These are phyloP conservation scores for Machaerirhynchus nigripectus DNA, from an alignment of 2,113 vertebrate species.

Conservation along the genomic window DNA sequence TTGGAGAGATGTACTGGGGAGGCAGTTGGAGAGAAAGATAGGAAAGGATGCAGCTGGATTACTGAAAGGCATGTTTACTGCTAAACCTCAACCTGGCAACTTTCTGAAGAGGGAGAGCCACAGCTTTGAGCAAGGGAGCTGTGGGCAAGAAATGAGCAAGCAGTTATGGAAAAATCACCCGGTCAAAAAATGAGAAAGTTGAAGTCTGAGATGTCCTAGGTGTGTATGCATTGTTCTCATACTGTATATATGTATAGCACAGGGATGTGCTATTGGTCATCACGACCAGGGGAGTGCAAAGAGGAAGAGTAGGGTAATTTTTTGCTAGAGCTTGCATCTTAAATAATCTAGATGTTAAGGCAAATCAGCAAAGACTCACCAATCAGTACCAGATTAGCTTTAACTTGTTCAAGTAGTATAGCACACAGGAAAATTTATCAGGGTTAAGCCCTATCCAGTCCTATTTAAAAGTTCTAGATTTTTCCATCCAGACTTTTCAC, in stretches of 20 bases:
- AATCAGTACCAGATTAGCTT: neutral
- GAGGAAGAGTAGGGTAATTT: neutral
- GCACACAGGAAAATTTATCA: neutral
- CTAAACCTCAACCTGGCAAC: neutral
- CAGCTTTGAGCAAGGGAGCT: neutral
- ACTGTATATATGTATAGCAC: neutral
- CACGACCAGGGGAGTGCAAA: neutral
- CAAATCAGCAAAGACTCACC: neutral
- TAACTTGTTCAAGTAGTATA: neutral
- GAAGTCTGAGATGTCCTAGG: neutral
- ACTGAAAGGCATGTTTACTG: neutral
- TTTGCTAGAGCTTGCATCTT: neutral
- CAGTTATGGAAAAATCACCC: neutral
- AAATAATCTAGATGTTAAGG: neutral
- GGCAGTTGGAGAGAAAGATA: neutral
- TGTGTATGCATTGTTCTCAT: neutral
- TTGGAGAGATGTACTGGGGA: neutral
- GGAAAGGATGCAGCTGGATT: neutral
- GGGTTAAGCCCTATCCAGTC: neutral
- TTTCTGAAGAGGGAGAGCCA: neutral
- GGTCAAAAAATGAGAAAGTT: neutral
- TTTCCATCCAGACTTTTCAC: conserved; percentile 64
- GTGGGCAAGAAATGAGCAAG: neutral
- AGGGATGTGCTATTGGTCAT: neutral
- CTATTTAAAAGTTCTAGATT: conserved; percentile 55